phyloP scores from a whole-genome alignment of 2,797 vertebrate genomes.

The Pipistrellus pygmaeus region DNA sequence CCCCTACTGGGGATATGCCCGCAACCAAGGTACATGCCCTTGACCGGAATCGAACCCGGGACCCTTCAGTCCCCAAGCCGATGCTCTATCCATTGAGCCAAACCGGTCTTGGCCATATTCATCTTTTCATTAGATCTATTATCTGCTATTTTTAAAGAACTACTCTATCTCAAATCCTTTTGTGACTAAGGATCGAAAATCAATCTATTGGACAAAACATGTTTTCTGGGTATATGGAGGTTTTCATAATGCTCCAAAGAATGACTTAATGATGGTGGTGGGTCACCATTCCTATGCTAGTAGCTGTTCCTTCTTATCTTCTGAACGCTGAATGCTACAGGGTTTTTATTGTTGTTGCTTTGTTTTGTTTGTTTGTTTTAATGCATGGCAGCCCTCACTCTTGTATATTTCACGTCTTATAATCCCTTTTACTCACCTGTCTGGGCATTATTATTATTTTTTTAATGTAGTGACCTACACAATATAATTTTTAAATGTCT shows the following conservation, averaged over 20 bases:
- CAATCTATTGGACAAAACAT: background rate
- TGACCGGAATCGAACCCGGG: no score
- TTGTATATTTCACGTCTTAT: constrained; percentile 4
- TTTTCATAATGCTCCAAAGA: constrained; percentile 13
- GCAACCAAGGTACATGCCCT: no score
- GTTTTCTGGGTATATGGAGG: background rate
- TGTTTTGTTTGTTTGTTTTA: background rate
- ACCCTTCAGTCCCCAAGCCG: no score
- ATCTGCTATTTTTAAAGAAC: background rate
- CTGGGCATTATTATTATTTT: background rate
- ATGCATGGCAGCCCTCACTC: background rate
- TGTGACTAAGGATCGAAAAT: background rate
- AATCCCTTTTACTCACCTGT: constrained; percentile 25
- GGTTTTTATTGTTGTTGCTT: background rate
- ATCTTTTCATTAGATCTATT: constrained; percentile 37
- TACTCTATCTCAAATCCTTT: constrained; percentile 10
- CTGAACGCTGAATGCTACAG: background rate
- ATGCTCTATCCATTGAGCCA: no score
- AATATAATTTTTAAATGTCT: constrained; percentile 60
- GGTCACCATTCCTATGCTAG: background rate
- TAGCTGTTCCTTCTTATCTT: background rate
- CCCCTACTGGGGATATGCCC: no score
- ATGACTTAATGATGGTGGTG: background rate
- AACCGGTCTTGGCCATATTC: no score
- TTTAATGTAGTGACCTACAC: background rate